A percentile compares a stretch with the other conserved stretches of the same genome.
These are phyloP conservation scores for Bicyclus anynana DNA, from an alignment of 1,140 invertebrate genomes.

Conservation along the genomic window DNA sequence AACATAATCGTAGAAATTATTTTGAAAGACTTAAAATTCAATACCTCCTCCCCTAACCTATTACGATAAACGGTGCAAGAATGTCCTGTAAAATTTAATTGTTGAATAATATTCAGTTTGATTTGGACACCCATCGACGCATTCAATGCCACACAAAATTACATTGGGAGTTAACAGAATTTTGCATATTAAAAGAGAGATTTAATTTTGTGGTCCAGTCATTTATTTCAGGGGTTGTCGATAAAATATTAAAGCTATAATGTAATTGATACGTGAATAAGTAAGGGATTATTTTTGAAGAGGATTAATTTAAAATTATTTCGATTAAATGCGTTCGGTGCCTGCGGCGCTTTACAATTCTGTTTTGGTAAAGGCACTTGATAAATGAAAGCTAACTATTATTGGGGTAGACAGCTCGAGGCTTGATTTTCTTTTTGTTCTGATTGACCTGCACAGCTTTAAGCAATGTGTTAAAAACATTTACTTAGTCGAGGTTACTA, in stretches of 20 bases:
- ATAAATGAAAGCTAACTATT: too few relatives aligned
- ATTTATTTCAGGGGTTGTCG: conserved; percentile 12
- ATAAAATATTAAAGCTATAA: conserved; percentile 26
- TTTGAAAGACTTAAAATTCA: not conserved
- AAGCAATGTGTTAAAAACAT: too few relatives aligned
- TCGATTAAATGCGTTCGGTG: not conserved
- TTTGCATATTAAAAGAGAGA: conserved; percentile 28
- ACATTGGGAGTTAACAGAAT: conserved; percentile 19
- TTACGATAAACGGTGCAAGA: conserved; percentile 13
- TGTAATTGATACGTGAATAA: conserved; percentile 24
- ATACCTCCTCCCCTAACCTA: conserved; percentile 2
- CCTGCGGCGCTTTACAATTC: not conserved
- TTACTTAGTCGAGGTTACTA: too few relatives aligned
- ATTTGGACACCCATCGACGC: conserved; percentile 13
- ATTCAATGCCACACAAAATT: conserved; percentile 25
- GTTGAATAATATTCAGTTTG: conserved; percentile 21
- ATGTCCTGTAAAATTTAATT: conserved; percentile 18
- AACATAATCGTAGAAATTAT: too few relatives aligned
- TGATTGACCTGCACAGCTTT: too few relatives aligned
- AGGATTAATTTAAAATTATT: conserved; percentile 19
- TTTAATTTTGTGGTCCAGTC: conserved; percentile 24
- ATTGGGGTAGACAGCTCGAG: too few relatives aligned
- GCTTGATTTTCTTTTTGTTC: too few relatives aligned
- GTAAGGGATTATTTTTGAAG: conserved; percentile 18
- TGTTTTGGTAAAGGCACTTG: not conserved